phyloP scores from a whole-genome alignment of 2,797 vertebrate species.

The Acanthiza pusilla region DNA sequence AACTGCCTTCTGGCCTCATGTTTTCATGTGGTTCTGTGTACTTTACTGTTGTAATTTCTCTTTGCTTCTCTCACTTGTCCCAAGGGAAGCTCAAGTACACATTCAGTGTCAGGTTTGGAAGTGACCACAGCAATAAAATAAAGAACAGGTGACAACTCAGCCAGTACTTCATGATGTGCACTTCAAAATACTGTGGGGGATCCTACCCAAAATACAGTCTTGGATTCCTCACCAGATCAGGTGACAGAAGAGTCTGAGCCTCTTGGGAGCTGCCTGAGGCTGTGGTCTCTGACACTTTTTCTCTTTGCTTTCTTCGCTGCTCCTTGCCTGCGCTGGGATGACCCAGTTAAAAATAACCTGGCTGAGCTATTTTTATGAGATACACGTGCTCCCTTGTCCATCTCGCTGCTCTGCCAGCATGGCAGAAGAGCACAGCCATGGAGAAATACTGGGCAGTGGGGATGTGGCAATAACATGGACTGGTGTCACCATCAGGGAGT shows the following conservation, averaged over 20 bases:
- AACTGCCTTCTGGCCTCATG: neutral
- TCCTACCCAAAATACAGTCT: neutral
- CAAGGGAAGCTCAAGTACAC: neutral
- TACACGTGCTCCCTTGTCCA: neutral
- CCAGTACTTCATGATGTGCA: neutral
- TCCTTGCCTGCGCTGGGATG: neutral
- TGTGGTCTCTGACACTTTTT: neutral
- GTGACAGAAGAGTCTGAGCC: neutral
- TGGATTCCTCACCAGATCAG: neutral
- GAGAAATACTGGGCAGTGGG: neutral
- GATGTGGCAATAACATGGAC: neutral
- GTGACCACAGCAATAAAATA: neutral
- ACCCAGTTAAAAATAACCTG: constrained; percentile 10
- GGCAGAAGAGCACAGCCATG: neutral
- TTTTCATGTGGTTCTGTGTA: neutral
- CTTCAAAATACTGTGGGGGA: neutral
- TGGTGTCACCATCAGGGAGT: neutral
- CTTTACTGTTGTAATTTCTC: neutral
- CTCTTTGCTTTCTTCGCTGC: neutral
- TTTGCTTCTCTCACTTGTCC: neutral
- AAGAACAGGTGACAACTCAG: neutral
- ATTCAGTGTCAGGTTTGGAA: neutral
- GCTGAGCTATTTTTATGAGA: constrained; percentile 12
- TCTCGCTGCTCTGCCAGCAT: neutral
- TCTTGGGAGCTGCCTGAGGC: neutral